Evolutionary conservation across 2,797 vertebrate genomes (phyloP).

Genomic region (Masticophis lateralis): DNA sequence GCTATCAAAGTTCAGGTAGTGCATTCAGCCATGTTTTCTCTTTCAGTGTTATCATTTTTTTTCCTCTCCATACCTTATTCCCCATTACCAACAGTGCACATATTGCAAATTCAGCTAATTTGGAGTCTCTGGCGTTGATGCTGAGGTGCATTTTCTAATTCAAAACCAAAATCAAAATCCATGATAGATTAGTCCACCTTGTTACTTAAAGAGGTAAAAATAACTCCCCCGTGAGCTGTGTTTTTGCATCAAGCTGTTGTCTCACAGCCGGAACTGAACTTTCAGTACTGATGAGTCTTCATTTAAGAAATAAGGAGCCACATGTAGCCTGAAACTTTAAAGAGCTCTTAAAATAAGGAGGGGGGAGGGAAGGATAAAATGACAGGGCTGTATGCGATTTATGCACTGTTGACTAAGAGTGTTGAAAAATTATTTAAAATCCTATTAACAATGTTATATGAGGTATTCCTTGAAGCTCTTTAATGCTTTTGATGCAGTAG

Average conservation of each 20-base stretch:
- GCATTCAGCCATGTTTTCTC: background rate
- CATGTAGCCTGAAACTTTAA: slow-evolving; percentile 21
- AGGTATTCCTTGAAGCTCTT: background rate
- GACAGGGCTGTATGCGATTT: slow-evolving; percentile 24
- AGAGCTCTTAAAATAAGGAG: slow-evolving; percentile 25
- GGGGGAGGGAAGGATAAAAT: background rate
- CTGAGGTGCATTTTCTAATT: background rate
- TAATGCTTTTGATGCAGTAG: background rate
- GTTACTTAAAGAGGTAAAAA: background rate
- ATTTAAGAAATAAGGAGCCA: background rate
- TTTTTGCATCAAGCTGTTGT: background rate
- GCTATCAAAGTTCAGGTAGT: background rate
- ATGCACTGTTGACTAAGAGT: slow-evolving; percentile 2
- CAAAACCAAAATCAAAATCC: background rate
- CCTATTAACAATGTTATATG: slow-evolving; percentile 24
- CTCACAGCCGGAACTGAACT: background rate
- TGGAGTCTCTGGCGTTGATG: background rate
- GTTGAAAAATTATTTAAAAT: slow-evolving; percentile 38
- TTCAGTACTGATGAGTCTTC: background rate
- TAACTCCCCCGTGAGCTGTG: background rate
- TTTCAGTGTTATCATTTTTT: background rate
- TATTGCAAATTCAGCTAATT: background rate
- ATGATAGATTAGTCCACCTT: fast-evolving
- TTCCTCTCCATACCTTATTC: background rate
- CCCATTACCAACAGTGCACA: background rate